Percentiles rank a stretch among this genome's conserved stretches.
Conservation (phyloP, 1,140 invertebrate genomes). For the Penaeus indicus region DNA sequence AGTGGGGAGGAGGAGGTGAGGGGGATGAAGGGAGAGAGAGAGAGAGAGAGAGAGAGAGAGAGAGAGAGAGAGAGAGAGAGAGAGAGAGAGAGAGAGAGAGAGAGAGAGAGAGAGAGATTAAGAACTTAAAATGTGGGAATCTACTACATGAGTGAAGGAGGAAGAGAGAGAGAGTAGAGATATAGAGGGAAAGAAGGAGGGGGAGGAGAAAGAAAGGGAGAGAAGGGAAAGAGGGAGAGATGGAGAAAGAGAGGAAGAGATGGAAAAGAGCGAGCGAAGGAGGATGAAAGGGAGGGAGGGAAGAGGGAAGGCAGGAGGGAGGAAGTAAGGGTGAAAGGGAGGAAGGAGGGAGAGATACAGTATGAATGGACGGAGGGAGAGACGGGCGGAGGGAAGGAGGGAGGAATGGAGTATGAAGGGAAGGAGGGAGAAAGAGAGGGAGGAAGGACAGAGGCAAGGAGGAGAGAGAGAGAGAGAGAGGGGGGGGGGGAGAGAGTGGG, state of each 20-base stretch:
- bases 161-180: neutral
- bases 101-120: too few relatives aligned
- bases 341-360: neutral
- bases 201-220: neutral
- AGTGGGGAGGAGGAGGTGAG: too few relatives aligned
- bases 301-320: neutral
- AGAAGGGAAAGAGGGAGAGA: neutral
- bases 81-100: too few relatives aligned
- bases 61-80: too few relatives aligned
- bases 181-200: neutral
- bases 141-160: too few relatives aligned
- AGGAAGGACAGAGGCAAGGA: neutral
- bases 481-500: neutral
- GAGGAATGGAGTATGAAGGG: neutral
- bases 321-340: neutral
- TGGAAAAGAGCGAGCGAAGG: neutral
- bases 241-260: neutral
- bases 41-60: too few relatives aligned
- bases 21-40: too few relatives aligned
- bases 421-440: neutral
- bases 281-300: neutral
- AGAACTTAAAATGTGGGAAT: too few relatives aligned
- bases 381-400: neutral
- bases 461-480: neutral
- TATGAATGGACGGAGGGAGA: neutral